Percentiles rank a stretch among this genome's conserved stretches.
phyloP scores from a whole-genome alignment of 1,140 invertebrate genomes.

The Phocides pigmalion region DNA sequence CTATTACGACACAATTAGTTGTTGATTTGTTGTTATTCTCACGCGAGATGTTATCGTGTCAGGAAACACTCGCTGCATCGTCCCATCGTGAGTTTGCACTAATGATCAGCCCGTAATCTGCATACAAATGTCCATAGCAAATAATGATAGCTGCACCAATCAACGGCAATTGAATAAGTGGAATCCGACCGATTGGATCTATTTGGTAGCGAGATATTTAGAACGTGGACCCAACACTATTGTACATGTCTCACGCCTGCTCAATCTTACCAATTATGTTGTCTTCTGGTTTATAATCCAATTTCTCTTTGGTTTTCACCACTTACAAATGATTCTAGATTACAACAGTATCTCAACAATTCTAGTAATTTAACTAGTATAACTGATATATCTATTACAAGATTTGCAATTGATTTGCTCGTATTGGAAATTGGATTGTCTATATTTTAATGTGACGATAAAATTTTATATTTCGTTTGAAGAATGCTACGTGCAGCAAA shows the following conservation, averaged over 20 bases:
- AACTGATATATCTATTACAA: too few relatives aligned
- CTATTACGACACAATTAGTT: constrained; percentile 24
- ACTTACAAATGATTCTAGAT: neutral
- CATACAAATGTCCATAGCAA: constrained; percentile 35
- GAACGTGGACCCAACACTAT: constrained; percentile 31
- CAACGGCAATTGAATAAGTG: constrained; percentile 33
- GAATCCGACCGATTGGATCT: constrained; percentile 31
- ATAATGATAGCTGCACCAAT: constrained; percentile 35
- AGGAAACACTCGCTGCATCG: constrained; percentile 11
- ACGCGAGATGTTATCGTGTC: constrained; percentile 6
- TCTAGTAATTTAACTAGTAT: too few relatives aligned
- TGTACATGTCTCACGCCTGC: constrained; percentile 22
- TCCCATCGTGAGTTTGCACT: constrained; percentile 27
- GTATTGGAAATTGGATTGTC: too few relatives aligned
- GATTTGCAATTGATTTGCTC: too few relatives aligned
- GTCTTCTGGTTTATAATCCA: constrained; percentile 9
- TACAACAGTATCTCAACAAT: too few relatives aligned
- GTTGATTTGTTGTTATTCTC: constrained; percentile 30
- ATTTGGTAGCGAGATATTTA: constrained; percentile 30
- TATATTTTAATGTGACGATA: too few relatives aligned
- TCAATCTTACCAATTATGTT: constrained; percentile 5
- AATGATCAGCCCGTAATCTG: constrained; percentile 28
- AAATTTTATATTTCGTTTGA: too few relatives aligned
- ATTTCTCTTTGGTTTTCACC: neutral
- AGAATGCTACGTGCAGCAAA: too few relatives aligned